Conservation (phyloP, 2,888 invertebrate genomes). For the Drosophila meridionalis region DNA sequence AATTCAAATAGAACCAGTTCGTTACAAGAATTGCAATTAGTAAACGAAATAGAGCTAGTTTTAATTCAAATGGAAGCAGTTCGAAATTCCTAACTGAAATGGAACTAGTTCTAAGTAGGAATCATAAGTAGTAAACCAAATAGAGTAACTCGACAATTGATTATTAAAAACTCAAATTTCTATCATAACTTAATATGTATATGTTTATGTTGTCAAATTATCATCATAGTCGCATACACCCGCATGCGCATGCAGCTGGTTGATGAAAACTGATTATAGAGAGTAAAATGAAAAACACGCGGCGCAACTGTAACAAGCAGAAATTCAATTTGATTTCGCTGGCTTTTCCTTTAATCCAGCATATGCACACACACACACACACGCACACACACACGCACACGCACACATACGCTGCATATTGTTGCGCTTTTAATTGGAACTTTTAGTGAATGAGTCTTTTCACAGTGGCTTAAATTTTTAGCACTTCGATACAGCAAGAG, state of each 20-base stretch:
- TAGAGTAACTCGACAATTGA: no score
- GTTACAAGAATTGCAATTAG: neutral
- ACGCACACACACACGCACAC: neutral
- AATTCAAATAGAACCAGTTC: neutral
- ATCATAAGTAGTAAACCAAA: no score
- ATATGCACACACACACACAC: neutral
- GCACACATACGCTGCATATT: neutral
- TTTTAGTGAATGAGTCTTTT: constrained; percentile 25
- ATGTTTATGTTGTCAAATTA: neutral
- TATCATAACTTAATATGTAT: no score
- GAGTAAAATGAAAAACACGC: constrained; percentile 27
- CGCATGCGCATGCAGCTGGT: neutral
- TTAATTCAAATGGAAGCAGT: neutral
- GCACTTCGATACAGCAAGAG: constrained; percentile 6
- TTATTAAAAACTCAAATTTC: no score
- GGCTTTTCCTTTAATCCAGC: constrained; percentile 11
- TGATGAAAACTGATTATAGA: neutral
- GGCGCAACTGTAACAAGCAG: constrained; percentile 21
- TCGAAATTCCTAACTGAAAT: neutral
- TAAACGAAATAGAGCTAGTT: no score
- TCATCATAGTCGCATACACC: neutral
- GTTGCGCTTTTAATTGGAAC: constrained; percentile 33
- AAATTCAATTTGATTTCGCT: constrained; percentile 42
- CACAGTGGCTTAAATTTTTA: constrained; percentile 15
- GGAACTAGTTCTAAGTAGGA: neutral